A percentile compares a stretch with the other conserved stretches of the same genome.
These are phyloP conservation scores for Bombus fervidus DNA, from an alignment of 1,140 invertebrate species.

Conservation along the genomic window DNA sequence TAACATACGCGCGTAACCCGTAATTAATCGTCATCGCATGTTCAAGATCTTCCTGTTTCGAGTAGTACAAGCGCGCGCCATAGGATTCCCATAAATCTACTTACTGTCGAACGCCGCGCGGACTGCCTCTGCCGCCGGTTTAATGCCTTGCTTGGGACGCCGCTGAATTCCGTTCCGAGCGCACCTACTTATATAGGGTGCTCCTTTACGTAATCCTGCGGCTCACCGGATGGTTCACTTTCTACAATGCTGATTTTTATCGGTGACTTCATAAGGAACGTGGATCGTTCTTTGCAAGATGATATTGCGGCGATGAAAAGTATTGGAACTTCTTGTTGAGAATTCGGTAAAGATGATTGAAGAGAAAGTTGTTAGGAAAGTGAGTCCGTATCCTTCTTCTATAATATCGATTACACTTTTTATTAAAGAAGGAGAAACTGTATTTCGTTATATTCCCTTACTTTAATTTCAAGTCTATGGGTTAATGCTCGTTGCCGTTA, in stretches of 20 bases:
- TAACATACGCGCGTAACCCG: slow-evolving; percentile 48
- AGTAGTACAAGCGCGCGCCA: slow-evolving; percentile 50
- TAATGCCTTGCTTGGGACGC: slow-evolving; percentile 25
- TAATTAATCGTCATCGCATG: slow-evolving; percentile 68
- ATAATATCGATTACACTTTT: background rate
- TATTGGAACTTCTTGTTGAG: no score
- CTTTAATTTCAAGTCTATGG: no score
- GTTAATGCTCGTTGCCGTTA: background rate
- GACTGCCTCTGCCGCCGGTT: slow-evolving; percentile 33
- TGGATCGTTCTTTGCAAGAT: background rate
- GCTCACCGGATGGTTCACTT: background rate
- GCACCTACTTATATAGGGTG: slow-evolving; percentile 40
- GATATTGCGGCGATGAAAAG: background rate
- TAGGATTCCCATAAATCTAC: slow-evolving; percentile 61
- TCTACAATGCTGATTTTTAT: background rate
- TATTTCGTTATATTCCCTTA: no score
- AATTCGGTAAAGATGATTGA: background rate
- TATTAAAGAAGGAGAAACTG: background rate
- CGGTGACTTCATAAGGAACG: no score
- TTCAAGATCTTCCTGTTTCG: slow-evolving; percentile 63
- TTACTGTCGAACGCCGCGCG: slow-evolving; percentile 45
- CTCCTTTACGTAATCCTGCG: slow-evolving; percentile 17
- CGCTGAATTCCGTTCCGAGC: slow-evolving; percentile 13
- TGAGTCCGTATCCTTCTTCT: no score
- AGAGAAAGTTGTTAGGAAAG: background rate